Conservation (phyloP, 2,113 vertebrate species). For the Aspiorhynchus laticeps region DNA sequence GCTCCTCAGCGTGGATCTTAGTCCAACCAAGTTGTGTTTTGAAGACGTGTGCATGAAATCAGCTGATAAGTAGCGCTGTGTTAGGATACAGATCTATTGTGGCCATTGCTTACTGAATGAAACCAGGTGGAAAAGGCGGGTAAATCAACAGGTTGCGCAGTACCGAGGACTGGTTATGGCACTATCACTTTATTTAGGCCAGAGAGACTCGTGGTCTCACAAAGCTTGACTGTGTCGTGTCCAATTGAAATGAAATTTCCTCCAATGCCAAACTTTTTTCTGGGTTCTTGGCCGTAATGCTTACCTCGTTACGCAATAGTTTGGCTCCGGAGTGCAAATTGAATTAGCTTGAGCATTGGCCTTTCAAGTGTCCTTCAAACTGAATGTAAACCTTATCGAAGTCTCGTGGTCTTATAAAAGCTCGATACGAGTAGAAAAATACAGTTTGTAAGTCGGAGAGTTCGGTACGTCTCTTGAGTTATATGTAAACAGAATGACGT, state of each 20-base stretch:
- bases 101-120: neutral
- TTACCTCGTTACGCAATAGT: constrained; percentile 11
- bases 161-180: neutral
- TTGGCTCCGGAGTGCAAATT: neutral
- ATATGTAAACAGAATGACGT: constrained; percentile 78
- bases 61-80: neutral
- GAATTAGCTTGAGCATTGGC: neutral
- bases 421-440: neutral
- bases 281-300: constrained; percentile 10
- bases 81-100: neutral
- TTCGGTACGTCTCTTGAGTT: constrained; percentile 41
- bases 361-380: neutral
- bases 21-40: neutral
- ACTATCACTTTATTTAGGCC: constrained; percentile 9
- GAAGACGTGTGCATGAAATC: neutral
- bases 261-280: neutral
- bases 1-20: neutral
- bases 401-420: neutral
- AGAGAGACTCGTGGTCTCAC: neutral
- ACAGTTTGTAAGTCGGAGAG: neutral
- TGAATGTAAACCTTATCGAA: neutral
- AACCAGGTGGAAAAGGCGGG: neutral
- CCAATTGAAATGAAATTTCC: neutral
- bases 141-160: constrained; percentile 36
- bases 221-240: constrained; percentile 2